Evolutionary conservation across 2,888 invertebrate species (phyloP).

Genomic region (Theodoxus fluviatilis): DNA sequence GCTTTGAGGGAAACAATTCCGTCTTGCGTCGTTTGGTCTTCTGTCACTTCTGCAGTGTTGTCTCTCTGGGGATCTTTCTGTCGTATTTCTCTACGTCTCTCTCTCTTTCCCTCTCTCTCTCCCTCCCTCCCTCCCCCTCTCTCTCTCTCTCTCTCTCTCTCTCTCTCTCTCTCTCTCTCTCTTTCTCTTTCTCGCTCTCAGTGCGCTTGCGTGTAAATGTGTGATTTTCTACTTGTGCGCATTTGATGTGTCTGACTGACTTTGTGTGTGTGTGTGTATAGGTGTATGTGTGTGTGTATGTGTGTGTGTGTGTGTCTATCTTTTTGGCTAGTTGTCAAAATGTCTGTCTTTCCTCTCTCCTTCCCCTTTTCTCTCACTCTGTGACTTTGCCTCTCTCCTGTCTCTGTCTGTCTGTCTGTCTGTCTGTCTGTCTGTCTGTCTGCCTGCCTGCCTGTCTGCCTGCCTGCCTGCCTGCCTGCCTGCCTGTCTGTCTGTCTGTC

Average conservation of each 20-base stretch:
- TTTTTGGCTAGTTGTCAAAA: conserved; percentile 10
- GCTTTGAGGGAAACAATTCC: neutral
- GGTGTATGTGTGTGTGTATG: too few species aligned
- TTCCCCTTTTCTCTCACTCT: conserved; percentile 22
- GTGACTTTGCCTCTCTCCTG: conserved; percentile 19
- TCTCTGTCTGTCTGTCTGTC: conserved; percentile 14
- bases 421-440: neutral
- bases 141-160: conserved; percentile 23
- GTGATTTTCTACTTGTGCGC: too few species aligned
- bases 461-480: conserved; percentile 13
- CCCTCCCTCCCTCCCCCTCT: conserved; percentile 22
- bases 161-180: conserved; percentile 26
- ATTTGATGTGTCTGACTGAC: too few species aligned
- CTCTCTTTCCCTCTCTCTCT: conserved; percentile 19
- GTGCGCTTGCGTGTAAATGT: neutral
- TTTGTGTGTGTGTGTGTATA: too few species aligned
- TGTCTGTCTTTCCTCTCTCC: conserved; percentile 22
- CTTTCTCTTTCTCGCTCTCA: conserved; percentile 20
- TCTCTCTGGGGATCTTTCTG: neutral
- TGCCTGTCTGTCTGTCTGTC: conserved; percentile 21
- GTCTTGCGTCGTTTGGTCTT: neutral
- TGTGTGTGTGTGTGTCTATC: too few species aligned
- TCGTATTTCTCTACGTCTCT: neutral
- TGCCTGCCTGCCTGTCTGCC: neutral
- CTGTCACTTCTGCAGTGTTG: neutral